A percentile compares a stretch with the other conserved stretches of the same genome.
Evolutionary conservation across 2,888 invertebrate genomes (phyloP).

Genomic region (Falcaria lacertinaria): DNA sequence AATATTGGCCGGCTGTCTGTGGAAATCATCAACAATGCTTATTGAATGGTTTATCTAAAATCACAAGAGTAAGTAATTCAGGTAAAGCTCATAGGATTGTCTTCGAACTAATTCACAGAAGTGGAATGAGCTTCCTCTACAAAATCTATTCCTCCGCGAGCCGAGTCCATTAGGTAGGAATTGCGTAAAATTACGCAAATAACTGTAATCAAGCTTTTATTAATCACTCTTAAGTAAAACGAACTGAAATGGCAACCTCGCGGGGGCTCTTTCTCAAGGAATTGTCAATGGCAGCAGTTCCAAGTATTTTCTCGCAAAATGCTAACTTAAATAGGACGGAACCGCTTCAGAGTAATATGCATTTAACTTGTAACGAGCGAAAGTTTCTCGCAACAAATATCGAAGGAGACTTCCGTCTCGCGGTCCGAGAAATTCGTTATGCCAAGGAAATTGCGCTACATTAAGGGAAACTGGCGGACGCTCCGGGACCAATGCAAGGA

Average conservation of each 20-base stretch:
- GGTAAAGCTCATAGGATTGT: no score
- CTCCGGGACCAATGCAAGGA: constrained; percentile 19
- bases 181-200: background rate
- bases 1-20: no score
- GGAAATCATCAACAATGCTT: no score
- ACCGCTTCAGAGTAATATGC: constrained; percentile 35
- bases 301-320: constrained; percentile 17
- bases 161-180: no score
- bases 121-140: no score
- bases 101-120: no score
- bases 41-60: no score
- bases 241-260: constrained; percentile 11
- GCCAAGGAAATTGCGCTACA: constrained; percentile 42
- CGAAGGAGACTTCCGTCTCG: constrained; percentile 31
- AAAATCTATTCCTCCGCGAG: no score
- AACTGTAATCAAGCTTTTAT: background rate
- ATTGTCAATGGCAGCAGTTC: constrained; percentile 16
- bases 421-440: constrained; percentile 45
- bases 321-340: constrained; percentile 26
- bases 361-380: constrained; percentile 45
- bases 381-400: constrained; percentile 42
- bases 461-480: constrained; percentile 29
- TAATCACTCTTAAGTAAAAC: constrained; percentile 3
- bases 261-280: constrained; percentile 4
- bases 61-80: no score